These are phyloP conservation scores for Larimichthys polyactis DNA, from an alignment of 2,113 vertebrate species.

Conservation along the genomic window DNA sequence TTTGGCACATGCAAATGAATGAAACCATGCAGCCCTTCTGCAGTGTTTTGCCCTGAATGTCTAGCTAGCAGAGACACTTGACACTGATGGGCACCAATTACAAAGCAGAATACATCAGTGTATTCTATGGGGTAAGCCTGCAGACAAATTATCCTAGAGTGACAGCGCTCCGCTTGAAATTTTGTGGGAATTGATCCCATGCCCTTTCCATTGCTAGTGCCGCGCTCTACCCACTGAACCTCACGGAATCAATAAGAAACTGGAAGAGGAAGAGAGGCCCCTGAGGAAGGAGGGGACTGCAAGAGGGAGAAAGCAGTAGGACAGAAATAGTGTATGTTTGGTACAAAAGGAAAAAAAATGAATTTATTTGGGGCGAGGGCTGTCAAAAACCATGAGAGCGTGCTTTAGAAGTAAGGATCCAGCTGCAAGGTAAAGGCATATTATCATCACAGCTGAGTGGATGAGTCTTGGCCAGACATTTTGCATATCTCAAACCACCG, in stretches of 20 bases:
- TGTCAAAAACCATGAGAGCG: conserved; percentile 54
- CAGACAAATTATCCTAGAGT: conserved; percentile 69
- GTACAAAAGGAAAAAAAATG: conserved; percentile 36
- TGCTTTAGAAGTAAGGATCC: conserved; percentile 30
- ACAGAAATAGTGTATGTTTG: conserved; percentile 48
- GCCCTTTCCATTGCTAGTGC: conserved; percentile 62
- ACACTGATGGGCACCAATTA: conserved; percentile 75
- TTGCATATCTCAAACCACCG: conserved; percentile 54
- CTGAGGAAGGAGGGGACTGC: conserved; percentile 14
- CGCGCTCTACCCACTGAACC: conserved; percentile 64
- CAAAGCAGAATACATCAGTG: conserved; percentile 65
- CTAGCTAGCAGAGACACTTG: conserved; percentile 62
- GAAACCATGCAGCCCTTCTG: conserved; percentile 24
- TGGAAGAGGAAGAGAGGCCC: conserved; percentile 29
- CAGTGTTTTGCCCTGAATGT: conserved; percentile 43
- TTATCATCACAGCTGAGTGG: conserved; percentile 57
- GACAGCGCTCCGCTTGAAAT: conserved; percentile 68
- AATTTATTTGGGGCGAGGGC: conserved; percentile 46
- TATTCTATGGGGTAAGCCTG: conserved; percentile 53
- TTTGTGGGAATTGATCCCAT: conserved; percentile 73
- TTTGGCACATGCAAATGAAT: conserved; percentile 38
- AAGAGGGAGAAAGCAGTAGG: conserved; percentile 17
- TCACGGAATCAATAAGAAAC: conserved; percentile 64
- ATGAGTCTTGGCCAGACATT: conserved; percentile 49
- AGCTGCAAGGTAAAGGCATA: conserved; percentile 54